Evolutionary conservation across 2,797 vertebrate genomes (phyloP).

Genomic region (Ambastaia sidthimunki): DNA sequence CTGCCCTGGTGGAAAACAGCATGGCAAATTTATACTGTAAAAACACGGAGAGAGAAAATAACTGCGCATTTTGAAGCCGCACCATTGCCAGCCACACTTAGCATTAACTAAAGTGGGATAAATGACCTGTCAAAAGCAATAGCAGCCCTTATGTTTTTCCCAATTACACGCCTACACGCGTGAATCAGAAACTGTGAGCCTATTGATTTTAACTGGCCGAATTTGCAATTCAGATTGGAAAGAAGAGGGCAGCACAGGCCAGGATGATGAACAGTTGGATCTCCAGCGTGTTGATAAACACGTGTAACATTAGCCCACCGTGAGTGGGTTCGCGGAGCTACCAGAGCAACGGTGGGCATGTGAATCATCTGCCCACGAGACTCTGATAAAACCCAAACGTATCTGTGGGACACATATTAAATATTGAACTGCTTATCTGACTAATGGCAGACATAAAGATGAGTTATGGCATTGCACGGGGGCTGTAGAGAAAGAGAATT

Average conservation of each 20-base stretch:
- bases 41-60: conserved; percentile 16
- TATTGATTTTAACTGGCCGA: conserved; percentile 60
- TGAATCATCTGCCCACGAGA: conserved; percentile 22
- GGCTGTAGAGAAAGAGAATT: conserved; percentile 22
- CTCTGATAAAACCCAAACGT: conserved; percentile 27
- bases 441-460: conserved; percentile 25
- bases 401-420: conserved; percentile 38
- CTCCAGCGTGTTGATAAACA: conserved; percentile 55
- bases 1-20: background rate
- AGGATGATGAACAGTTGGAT: conserved; percentile 54
- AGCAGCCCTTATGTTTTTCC: conserved; percentile 87
- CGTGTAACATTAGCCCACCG: conserved; percentile 7
- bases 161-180: conserved; percentile 78
- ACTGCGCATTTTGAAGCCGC: conserved; percentile 73
- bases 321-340: background rate
- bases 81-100: conserved; percentile 79
- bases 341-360: background rate
- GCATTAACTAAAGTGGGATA: conserved; percentile 93
- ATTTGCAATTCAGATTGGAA: conserved; percentile 69
- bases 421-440: conserved; percentile 45
- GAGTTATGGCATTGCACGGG: conserved; percentile 36
- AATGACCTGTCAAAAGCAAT: conserved; percentile 93
- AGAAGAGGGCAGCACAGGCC: conserved; percentile 29
- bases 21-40: conserved; percentile 12
- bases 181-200: conserved; percentile 32